Base-by-base conservation (phyloP, 2,888 invertebrate genomes). In the Allophyes oxyacanthae region DNA sequence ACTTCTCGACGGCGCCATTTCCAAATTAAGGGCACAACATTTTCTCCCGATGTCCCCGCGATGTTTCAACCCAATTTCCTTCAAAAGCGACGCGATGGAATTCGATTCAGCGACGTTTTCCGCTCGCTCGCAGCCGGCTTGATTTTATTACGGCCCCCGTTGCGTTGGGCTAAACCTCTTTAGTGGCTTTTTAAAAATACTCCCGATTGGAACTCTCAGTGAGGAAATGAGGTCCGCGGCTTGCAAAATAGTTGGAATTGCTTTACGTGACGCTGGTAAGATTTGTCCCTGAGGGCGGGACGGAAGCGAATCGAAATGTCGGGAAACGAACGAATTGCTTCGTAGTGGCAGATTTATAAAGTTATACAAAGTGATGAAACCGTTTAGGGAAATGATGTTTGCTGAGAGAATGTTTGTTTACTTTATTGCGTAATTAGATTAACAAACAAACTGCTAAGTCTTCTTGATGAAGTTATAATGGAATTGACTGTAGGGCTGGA, bases 1-100 rank as follows among this genome's bases (percentile, higher is more conserved):
- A 15, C 28, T 25, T 8, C 30, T 10, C 44, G 43, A 6, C 26
- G 26, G 38, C 46, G 15, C 48, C 64, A 26, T 45, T 51, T 56
- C 54, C 51, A 54, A 64, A 64, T 62, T 37, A 69, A 65, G 60
- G 64, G 44, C 9, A 38, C 38, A 33, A 34, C 63, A 40, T 50
- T 58, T 52, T 26, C 42, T 51, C 52, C 56, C 42, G 65, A 67
- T 59, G 66, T 64, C 45, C 61, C 64, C 49, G 70, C 61, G 72
- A 75, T 72, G 62, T 68, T 77, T 70, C 75, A 77, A 81, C 75
- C 70, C 75, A 82, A 83, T 83, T 83, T 82, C 79, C 80, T 78
- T 64, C 56, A 62, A 68, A 77, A 76, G 76, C 79, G 71, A 62
- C 72, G 74, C 75, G 70, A 64, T 75, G 66, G 75, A 81, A 84